phyloP scores from a whole-genome alignment of 2,113 vertebrate species.

The Malaclemys terrapin region DNA sequence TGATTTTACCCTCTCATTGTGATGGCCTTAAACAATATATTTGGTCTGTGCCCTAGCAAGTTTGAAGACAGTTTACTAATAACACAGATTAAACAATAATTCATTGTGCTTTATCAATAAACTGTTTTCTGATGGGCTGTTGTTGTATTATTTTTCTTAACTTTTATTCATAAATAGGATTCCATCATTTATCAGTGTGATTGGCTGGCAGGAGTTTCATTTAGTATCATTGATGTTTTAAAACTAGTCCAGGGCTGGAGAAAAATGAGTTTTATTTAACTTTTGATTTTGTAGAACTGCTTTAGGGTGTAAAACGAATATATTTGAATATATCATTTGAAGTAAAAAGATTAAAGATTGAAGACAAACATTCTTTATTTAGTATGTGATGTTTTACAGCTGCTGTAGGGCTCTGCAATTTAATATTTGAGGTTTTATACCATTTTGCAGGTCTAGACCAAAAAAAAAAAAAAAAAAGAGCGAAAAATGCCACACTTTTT shows the following conservation, averaged over 20 bases:
- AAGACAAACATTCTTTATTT: neutral
- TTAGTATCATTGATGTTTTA: neutral
- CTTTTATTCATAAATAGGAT: neutral
- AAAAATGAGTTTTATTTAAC: neutral
- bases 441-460: neutral
- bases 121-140: neutral
- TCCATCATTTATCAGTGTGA: neutral
- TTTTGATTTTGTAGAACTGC: neutral
- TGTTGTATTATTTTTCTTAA: neutral
- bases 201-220: neutral
- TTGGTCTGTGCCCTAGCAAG: neutral
- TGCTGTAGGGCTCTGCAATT: neutral
- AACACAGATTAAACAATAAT: neutral
- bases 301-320: neutral
- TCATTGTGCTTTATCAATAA: neutral
- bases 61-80: neutral
- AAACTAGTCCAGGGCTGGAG: neutral
- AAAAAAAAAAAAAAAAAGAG: neutral
- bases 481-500: neutral
- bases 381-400: neutral
- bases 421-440: conserved; percentile 6
- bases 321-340: neutral
- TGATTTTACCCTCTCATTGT: neutral
- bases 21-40: neutral
- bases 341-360: conserved; percentile 11